phyloP scores from a whole-genome alignment of 1,140 invertebrate genomes.

The Oedothorax gibbosus region DNA sequence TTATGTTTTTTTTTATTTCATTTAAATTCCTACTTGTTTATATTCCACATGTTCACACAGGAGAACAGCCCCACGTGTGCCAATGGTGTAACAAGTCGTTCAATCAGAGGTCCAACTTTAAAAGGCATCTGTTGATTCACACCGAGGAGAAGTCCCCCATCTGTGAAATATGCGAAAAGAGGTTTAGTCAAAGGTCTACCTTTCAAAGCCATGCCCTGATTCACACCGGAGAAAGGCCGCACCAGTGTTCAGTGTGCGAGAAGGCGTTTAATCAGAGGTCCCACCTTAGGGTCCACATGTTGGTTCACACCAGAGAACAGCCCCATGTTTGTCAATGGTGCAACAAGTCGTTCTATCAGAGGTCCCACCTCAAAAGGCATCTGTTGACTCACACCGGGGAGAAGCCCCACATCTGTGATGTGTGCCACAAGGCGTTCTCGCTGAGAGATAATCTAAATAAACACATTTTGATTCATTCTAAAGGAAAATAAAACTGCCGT shows the following conservation, averaged over 20 bases:
- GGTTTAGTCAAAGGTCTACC: constrained; percentile 68
- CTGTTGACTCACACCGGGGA: constrained; percentile 95
- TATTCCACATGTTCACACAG: constrained; percentile 75
- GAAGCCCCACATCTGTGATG: constrained; percentile 93
- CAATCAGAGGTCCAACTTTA: constrained; percentile 80
- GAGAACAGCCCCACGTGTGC: constrained; percentile 80
- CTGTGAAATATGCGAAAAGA: constrained; percentile 91
- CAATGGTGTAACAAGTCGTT: constrained; percentile 74
- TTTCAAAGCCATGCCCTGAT: constrained; percentile 79
- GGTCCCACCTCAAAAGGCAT: constrained; percentile 93
- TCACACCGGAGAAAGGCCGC: constrained; percentile 79
- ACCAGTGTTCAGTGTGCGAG: constrained; percentile 71
- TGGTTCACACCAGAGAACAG: constrained; percentile 78
- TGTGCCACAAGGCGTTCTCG: constrained; percentile 94
- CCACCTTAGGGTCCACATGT: constrained; percentile 77
- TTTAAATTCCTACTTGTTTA: too few species aligned
- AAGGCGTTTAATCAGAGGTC: constrained; percentile 70
- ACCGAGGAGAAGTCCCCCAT: constrained; percentile 97
- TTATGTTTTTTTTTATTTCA: too few species aligned
- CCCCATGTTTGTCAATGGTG: constrained; percentile 83
- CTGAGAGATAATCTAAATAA: constrained; percentile 93
- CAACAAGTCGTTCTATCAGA: constrained; percentile 65
- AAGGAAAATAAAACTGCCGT: constrained; percentile 75
- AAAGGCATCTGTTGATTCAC: constrained; percentile 94
- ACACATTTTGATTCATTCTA: constrained; percentile 91